These are phyloP conservation scores for Sternotherus odoratus DNA, from an alignment of 2,797 vertebrate species.

Conservation along the genomic window DNA sequence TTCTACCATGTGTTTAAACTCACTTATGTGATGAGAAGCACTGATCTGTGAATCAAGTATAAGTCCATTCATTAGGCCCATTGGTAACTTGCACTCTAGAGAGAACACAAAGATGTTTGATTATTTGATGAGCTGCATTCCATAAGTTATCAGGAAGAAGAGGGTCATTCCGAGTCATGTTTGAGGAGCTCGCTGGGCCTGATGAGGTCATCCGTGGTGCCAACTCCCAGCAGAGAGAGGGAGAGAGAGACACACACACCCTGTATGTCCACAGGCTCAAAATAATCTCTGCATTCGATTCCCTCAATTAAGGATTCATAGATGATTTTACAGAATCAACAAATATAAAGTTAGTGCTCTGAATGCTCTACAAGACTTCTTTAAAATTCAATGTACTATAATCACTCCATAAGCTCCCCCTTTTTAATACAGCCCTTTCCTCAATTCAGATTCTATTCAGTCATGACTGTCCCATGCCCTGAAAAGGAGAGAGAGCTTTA, in stretches of 20 bases:
- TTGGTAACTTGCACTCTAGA: conserved; percentile 88
- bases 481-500: not conserved
- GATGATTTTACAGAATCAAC: not conserved
- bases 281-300: not conserved
- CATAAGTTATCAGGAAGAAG: not conserved
- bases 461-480: not conserved
- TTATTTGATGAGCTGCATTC: not conserved
- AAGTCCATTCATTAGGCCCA: conserved; percentile 88
- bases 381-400: not conserved
- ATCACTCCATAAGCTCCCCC: not conserved
- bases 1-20: not conserved
- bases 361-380: not conserved
- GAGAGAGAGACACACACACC: too few species aligned
- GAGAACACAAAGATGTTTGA: conserved; percentile 21
- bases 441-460: not conserved
- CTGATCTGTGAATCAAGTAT: conserved; percentile 88
- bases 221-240: not conserved
- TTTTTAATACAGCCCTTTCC: not conserved
- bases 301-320: not conserved
- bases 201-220: not conserved
- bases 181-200: not conserved
- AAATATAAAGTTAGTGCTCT: not conserved
- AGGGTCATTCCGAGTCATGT: not conserved
- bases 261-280: not conserved
- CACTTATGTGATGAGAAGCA: conserved; percentile 86